phyloP scores from a whole-genome alignment of 2,797 vertebrate genomes.

The Thalassophryne amazonica region DNA sequence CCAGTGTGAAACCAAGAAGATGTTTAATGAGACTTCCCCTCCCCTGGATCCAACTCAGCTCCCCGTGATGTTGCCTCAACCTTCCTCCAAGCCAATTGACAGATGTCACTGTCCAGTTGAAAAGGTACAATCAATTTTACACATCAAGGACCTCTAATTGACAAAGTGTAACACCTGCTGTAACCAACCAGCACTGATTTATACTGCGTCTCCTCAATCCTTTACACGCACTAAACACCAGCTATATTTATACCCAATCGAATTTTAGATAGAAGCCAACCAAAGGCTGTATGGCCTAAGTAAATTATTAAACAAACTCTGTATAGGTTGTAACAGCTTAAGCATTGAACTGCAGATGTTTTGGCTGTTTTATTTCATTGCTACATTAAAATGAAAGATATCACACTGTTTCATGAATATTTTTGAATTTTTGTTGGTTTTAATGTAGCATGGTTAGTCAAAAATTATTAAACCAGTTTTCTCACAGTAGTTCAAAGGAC shows the following conservation, averaged over 20 bases:
- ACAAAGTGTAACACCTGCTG: conserved; percentile 48
- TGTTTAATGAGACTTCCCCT: conserved; percentile 68
- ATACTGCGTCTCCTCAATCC: conserved; percentile 14
- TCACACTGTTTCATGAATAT: no score
- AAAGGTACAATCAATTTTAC: conserved; percentile 82
- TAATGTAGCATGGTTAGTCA: no score
- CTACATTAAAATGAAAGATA: no score
- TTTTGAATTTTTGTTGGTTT: no score
- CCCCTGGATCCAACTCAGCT: conserved; percentile 68
- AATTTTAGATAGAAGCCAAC: conserved; percentile 32
- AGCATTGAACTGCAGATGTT: no score
- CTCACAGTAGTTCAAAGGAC: no score
- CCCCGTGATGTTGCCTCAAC: conserved; percentile 76
- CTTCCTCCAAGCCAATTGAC: conserved; percentile 68
- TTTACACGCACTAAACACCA: conserved; percentile 32
- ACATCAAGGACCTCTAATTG: conserved; percentile 56
- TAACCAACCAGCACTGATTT: conserved; percentile 45
- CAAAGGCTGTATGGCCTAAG: conserved; percentile 18
- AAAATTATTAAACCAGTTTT: no score
- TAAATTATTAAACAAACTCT: conserved; percentile 33
- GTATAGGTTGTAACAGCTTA: no score
- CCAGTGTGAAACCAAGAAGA: conserved; percentile 81
- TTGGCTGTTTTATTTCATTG: no score
- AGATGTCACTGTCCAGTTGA: conserved; percentile 85
- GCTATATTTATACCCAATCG: conserved; percentile 51